phyloP scores from a whole-genome alignment of 2,113 vertebrate genomes.

The Misgurnus mizolepis region DNA sequence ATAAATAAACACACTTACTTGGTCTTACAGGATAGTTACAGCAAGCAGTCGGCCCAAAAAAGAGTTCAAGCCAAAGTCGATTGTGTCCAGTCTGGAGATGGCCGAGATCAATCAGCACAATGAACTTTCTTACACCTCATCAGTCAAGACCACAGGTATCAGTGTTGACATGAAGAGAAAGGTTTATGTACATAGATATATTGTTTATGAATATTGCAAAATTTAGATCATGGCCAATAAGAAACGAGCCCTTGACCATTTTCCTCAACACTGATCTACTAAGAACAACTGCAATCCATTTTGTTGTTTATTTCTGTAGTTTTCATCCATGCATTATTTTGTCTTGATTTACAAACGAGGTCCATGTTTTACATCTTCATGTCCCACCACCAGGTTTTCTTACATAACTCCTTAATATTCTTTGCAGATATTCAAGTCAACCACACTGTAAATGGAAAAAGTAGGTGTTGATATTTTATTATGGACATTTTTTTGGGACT shows the following conservation, averaged over 20 bases:
- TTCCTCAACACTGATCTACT: too few relatives aligned
- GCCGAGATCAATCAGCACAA: constrained; percentile 79
- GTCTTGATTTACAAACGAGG: background rate
- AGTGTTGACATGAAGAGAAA: background rate
- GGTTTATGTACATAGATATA: too few relatives aligned
- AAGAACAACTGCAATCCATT: too few relatives aligned
- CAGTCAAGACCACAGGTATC: constrained; percentile 80
- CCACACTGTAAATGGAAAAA: constrained; percentile 69
- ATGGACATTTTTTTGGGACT: background rate
- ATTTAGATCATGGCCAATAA: too few relatives aligned
- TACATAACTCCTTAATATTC: constrained; percentile 46
- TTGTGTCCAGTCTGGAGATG: constrained; percentile 72
- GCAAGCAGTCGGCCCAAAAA: constrained; percentile 79
- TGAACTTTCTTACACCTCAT: constrained; percentile 74
- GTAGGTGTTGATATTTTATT: constrained; percentile 61
- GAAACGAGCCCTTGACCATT: too few relatives aligned
- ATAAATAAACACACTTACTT: background rate
- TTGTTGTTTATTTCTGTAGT: too few relatives aligned
- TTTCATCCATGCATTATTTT: background rate
- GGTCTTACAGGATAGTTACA: constrained; percentile 78
- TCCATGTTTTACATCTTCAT: background rate
- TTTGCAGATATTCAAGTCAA: constrained; percentile 67
- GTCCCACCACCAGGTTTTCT: background rate
- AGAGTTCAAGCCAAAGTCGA: constrained; percentile 81
- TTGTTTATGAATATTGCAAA: too few relatives aligned